Conservation (phyloP, 2,113 vertebrate species). For the Nettapus auritus region DNA sequence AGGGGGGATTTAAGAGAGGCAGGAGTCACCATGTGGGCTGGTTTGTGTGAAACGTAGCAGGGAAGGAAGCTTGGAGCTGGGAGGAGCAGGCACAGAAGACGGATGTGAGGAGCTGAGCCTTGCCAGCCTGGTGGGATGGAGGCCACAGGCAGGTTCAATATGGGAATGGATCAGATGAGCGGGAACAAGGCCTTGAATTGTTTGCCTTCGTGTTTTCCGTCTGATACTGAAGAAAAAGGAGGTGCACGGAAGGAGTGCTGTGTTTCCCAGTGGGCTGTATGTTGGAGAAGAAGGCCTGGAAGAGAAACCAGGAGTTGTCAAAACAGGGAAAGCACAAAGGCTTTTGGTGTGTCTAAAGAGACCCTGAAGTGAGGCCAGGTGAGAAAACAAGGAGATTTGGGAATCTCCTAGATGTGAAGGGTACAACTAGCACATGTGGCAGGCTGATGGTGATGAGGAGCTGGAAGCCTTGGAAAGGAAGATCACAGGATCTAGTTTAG, state of each 20-base stretch:
- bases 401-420: not conserved
- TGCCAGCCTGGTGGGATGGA: not conserved
- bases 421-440: not conserved
- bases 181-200: not conserved
- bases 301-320: not conserved
- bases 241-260: not conserved
- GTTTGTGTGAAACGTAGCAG: not conserved
- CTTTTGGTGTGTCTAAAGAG: not conserved
- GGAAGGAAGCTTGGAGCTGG: not conserved
- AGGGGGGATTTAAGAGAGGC: not conserved
- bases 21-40: not conserved
- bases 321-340: not conserved
- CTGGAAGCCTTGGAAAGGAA: not conserved
- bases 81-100: not conserved
- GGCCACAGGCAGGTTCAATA: too few relatives aligned
- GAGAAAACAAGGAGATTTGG: not conserved
- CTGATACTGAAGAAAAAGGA: not conserved
- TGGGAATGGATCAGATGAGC: not conserved
- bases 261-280: not conserved
- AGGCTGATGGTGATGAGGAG: not conserved
- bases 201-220: not conserved
- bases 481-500: conserved; percentile 52
- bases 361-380: not conserved
- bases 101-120: not conserved
- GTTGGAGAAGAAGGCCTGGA: not conserved